Conservation (phyloP, 2,888 invertebrate species). For the Nineta flava region DNA sequence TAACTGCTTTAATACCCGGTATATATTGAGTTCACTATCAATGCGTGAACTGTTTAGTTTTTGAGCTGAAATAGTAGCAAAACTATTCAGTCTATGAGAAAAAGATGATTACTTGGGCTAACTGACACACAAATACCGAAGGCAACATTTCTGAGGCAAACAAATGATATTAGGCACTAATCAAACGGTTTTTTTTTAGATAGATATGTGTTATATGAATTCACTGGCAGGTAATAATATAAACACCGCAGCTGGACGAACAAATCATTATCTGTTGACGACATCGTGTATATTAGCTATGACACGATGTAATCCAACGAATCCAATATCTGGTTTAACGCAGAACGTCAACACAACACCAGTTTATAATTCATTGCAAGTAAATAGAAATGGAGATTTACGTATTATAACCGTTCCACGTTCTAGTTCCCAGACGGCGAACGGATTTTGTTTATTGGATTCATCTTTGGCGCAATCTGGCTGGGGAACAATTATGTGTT, state of each 20-base stretch:
- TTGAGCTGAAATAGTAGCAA: no score
- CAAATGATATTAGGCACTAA: no score
- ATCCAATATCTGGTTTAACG: slow-evolving; percentile 5
- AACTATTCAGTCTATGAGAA: no score
- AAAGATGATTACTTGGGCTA: no score
- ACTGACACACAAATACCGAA: no score
- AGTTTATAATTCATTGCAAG: slow-evolving; percentile 5
- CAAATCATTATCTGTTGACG: not conserved
- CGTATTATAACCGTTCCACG: slow-evolving; percentile 2
- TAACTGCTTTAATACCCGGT: no score
- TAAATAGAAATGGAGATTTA: slow-evolving; percentile 5
- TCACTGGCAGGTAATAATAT: slow-evolving; percentile 6
- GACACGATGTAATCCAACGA: slow-evolving; percentile 3
- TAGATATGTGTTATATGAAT: slow-evolving; percentile 2
- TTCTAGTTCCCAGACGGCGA: not conserved
- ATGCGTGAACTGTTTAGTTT: no score
- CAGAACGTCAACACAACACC: not conserved
- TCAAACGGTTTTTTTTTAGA: not conserved
- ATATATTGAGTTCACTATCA: no score
- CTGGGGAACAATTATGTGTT: slow-evolving; percentile 1
- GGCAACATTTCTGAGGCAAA: no score
- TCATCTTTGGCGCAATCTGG: not conserved
- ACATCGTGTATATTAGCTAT: slow-evolving; percentile 7
- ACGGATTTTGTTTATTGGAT: not conserved
- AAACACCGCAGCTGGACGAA: not conserved